Evolutionary conservation across 2,888 invertebrate species (phyloP), one percentile per base, ranked within the genome.

Genomic region (Micoletzkya japonica): DNA sequence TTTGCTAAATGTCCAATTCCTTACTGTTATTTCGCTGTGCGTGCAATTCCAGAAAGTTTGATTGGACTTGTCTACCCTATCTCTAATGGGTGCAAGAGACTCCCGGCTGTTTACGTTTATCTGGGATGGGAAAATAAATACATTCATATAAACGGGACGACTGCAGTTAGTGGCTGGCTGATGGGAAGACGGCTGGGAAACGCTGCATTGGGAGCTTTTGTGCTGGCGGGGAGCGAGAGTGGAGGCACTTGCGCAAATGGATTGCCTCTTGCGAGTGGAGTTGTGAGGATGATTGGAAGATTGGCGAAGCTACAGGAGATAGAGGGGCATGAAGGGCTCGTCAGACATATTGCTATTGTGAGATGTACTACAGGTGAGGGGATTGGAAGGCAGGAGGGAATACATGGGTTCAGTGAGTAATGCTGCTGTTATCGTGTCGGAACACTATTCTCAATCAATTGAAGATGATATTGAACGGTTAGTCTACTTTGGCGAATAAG

Each of bases 261-360:
- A 1, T 88, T 97, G 60, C 97, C 97, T 0, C 88, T 96, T 28
- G 96, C 96, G 1, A 95, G 96, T 2, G 95, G 96, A 87, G 95
- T 95, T 0, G 94, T 96, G 74, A 92, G 93, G 70, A 94, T 97
- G 84, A 70, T 75, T 24, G 78, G 64, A n/a, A 20, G 64, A 36
- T 32, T 66, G 26, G 64, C 44, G 28, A 24, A 54, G 37, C 37
- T 66, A 4, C 64, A 66, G 34, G 64, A 66, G 54, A 7, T 66
- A 20, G 64, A 66, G 64, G 37, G 37, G 1, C 64, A 66, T 37
- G 54, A 52, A 26, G n/a, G 28, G 6, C 37, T 66, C 26, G 54
- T 54, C 4, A 52, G 64, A n/a, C 54, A 66, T 28, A 54, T 66
- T 14, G 64, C 64, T 14, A 52, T 66, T 28, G 26, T 66, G 26